A percentile compares a stretch with the other conserved stretches of the same genome.
These are phyloP conservation scores for Drosophila parabipectinata DNA, from an alignment of 1,140 invertebrate species.

Conservation along the genomic window DNA sequence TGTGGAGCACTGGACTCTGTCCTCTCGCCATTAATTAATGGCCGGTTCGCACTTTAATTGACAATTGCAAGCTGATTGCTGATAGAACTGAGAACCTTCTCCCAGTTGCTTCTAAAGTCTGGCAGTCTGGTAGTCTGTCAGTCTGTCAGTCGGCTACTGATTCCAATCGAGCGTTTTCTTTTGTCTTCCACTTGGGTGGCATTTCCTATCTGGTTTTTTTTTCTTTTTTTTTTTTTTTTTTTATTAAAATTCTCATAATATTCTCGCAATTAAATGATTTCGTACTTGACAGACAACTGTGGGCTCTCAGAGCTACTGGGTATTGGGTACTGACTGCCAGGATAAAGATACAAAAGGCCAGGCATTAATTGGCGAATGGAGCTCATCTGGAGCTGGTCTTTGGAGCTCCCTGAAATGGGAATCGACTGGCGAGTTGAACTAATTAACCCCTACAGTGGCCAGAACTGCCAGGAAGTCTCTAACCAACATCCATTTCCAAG, in stretches of 20 bases:
- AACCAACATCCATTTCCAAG: too few relatives aligned
- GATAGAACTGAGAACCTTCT: conserved; percentile 7
- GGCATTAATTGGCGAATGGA: too few relatives aligned
- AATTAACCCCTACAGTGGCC: too few relatives aligned
- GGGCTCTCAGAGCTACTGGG: too few relatives aligned
- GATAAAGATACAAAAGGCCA: neutral
- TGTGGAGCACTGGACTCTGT: conserved; percentile 27
- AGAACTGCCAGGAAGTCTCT: too few relatives aligned
- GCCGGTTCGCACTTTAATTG: conserved; percentile 42
- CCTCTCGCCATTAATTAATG: conserved; percentile 36
- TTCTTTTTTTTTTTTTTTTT: neutral
- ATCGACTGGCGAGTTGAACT: too few relatives aligned
- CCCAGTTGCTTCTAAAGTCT: too few relatives aligned
- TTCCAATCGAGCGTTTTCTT: conserved; percentile 19
- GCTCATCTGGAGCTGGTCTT: too few relatives aligned
- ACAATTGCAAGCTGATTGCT: conserved; percentile 25
- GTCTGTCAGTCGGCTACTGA: conserved; percentile 27
- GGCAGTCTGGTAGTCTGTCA: conserved; percentile 10
- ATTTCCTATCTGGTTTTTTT: neutral
- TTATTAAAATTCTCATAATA: neutral
- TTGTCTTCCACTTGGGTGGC: conserved; percentile 62
- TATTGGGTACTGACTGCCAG: neutral
- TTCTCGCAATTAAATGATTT: too few relatives aligned
- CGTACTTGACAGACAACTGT: too few relatives aligned
- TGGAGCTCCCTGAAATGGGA: too few relatives aligned